Conservation (phyloP, 2,113 vertebrate genomes). For the Callaeas wilsoni region DNA sequence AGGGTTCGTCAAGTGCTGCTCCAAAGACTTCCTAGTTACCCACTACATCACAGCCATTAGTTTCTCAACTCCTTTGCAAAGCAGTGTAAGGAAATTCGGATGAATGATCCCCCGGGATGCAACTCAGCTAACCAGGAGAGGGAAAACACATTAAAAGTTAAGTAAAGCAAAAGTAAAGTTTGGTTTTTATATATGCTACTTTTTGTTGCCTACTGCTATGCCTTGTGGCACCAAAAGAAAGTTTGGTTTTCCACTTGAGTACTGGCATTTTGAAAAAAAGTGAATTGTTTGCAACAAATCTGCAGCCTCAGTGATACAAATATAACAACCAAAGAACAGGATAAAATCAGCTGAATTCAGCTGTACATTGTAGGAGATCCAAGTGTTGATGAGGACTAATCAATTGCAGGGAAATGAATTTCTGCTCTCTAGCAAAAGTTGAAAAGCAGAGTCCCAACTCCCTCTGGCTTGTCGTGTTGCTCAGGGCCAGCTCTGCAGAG, state of each 20-base stretch:
- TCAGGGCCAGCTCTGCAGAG: background rate
- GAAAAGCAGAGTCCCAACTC: background rate
- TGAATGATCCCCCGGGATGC: background rate
- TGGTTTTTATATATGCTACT: background rate
- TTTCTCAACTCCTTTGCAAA: background rate
- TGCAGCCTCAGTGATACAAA: background rate
- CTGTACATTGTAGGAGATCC: background rate
- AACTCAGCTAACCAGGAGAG: background rate
- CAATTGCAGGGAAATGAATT: background rate
- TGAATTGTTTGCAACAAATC: background rate
- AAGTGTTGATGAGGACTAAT: background rate
- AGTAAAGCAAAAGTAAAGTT: background rate
- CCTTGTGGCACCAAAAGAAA: background rate
- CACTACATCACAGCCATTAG: background rate
- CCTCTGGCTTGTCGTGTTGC: background rate
- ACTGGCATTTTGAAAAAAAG: background rate
- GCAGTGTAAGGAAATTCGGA: background rate
- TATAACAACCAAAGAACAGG: background rate
- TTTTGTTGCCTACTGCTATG: background rate
- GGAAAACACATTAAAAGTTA: background rate
- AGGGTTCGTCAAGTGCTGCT: background rate
- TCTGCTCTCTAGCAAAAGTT: background rate
- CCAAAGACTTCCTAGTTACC: background rate
- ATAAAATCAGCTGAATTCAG: background rate
- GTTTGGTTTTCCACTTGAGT: background rate